A percentile compares a stretch with the other conserved stretches of the same genome.
Evolutionary conservation across 2,888 invertebrate genomes (phyloP).

Genomic region (Trachelus stipa): DNA sequence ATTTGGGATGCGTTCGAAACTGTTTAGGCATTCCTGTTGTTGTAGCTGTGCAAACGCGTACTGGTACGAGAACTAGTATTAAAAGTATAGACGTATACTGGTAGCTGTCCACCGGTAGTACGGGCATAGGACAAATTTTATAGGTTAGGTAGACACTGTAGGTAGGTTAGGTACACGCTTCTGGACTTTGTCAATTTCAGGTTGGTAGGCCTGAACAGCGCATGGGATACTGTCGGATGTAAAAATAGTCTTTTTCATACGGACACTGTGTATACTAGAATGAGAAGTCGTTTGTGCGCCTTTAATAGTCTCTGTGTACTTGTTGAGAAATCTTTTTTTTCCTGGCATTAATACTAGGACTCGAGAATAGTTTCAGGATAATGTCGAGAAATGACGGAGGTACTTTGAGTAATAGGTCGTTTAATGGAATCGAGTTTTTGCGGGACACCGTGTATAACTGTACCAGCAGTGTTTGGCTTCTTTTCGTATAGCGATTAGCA

Average conservation of each 20-base stretch:
- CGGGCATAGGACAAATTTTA: not conserved
- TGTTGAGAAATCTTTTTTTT: not conserved
- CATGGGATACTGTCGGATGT: not conserved
- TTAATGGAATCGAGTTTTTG: conserved; percentile 46
- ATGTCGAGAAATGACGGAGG: conserved; percentile 20
- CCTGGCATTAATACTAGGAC: not conserved
- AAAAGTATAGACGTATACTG: not conserved
- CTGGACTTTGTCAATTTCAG: not conserved
- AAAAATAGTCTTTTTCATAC: not conserved
- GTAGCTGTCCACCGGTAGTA: not conserved
- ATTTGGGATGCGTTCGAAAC: conserved; percentile 15
- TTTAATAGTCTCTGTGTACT: not conserved
- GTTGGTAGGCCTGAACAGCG: not conserved
- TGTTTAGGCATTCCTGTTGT: not conserved
- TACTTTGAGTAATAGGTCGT: conserved; percentile 34
- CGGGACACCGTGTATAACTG: conserved; percentile 28
- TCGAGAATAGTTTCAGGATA: not conserved
- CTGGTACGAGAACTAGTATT: not conserved
- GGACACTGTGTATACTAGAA: not conserved
- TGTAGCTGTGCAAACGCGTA: not conserved
- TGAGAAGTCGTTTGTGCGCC: not conserved
- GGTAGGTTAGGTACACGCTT: not conserved
- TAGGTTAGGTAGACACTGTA: not conserved
- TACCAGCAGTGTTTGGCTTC: conserved; percentile 23
- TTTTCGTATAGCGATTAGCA: conserved; percentile 26